phyloP scores from a whole-genome alignment of 1,140 invertebrate species.

The Babylonia areolata region DNA sequence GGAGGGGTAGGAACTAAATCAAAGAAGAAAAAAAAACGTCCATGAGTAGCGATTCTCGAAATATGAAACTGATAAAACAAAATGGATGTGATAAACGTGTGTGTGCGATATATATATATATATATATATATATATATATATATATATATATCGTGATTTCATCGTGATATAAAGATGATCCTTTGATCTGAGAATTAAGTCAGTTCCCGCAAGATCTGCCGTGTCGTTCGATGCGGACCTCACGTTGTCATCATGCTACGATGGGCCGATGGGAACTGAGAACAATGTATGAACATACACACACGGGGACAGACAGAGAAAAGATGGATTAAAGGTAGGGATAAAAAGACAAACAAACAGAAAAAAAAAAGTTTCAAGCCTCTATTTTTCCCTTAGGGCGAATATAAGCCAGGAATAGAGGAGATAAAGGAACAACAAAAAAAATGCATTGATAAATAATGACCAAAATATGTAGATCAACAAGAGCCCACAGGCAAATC shows the following conservation, averaged over 20 bases:
- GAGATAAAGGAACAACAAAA: background rate
- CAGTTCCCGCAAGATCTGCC: background rate
- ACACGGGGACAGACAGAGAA: background rate
- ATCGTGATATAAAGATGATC: background rate
- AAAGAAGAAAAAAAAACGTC: background rate
- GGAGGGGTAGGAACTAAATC: too few relatives aligned
- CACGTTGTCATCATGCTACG: background rate
- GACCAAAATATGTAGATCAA: conserved; percentile 11
- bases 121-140: background rate
- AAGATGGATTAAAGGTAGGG: background rate
- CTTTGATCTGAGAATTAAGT: background rate
- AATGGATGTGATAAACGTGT: background rate
- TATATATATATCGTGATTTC: background rate
- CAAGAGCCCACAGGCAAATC: background rate
- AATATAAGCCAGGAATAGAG: background rate
- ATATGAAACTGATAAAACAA: background rate
- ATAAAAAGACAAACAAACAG: too few relatives aligned
- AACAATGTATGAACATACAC: background rate
- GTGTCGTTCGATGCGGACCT: background rate
- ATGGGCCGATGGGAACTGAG: background rate
- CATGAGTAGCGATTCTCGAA: background rate
- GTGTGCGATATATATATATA: background rate
- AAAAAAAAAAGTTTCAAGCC: background rate
- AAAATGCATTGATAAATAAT: conserved; percentile 22
- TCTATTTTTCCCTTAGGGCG: background rate